These are phyloP conservation scores for Micromys minutus DNA, from an alignment of 2,113 vertebrate genomes.

Conservation along the genomic window DNA sequence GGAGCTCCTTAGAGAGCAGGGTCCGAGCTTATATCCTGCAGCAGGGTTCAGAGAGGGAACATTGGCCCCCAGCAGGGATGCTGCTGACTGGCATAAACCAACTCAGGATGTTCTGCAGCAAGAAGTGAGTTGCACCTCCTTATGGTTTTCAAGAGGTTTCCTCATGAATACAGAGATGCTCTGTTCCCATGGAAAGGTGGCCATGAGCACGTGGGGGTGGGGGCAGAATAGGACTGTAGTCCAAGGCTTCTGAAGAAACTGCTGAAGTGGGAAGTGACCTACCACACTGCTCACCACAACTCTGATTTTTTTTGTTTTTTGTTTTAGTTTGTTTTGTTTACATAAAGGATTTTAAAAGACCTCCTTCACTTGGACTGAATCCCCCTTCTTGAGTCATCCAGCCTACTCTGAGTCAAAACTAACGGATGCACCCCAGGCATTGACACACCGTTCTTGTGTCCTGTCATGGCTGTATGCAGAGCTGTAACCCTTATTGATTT, in stretches of 20 bases:
- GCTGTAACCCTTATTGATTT: neutral
- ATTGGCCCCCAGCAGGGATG: neutral
- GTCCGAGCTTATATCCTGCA: neutral
- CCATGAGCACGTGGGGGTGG: neutral
- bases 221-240: no score
- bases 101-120: neutral
- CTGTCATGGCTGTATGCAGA: rapidly evolving
- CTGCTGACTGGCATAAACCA: neutral
- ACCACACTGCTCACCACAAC: neutral
- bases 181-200: neutral
- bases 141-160: neutral
- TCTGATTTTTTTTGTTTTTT: no score
- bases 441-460: rapidly evolving
- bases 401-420: neutral
- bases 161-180: neutral
- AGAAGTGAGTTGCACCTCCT: neutral
- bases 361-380: neutral
- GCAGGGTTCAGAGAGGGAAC: rapidly evolving
- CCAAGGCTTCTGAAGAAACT: neutral
- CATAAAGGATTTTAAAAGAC: neutral
- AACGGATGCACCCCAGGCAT: rapidly evolving
- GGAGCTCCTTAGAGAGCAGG: neutral
- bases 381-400: neutral
- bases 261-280: neutral
- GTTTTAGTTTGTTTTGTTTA: neutral